Evolutionary conservation across 2,888 invertebrate species (phyloP).

Genomic region (Eubasilissa splendida): DNA sequence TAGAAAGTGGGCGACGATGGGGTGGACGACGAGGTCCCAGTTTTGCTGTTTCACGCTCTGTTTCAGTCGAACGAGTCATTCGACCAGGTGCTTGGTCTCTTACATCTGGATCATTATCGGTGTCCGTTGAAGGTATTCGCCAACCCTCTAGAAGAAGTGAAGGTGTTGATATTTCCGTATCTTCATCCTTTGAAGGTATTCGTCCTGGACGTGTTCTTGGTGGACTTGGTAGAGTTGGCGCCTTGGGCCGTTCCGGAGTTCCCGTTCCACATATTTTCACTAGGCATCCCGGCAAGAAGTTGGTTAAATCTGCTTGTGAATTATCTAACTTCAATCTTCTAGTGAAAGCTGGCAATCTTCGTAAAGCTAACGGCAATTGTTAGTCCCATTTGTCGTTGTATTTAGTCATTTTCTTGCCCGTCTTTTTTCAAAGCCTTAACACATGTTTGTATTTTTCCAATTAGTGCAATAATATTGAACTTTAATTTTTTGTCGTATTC

Average conservation of each 20-base stretch:
- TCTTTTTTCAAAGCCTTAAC: too few species aligned
- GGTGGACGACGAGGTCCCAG: slow-evolving; percentile 1
- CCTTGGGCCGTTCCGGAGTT: slow-evolving; percentile 26
- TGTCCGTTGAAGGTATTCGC: slow-evolving; percentile 31
- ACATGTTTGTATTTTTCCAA: too few species aligned
- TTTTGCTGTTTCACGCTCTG: slow-evolving; percentile 4
- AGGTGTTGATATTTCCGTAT: not conserved
- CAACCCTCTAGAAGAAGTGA: slow-evolving; percentile 5
- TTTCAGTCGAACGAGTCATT: slow-evolving; percentile 41
- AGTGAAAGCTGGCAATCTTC: slow-evolving; percentile 51
- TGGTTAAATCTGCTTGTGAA: slow-evolving; percentile 42
- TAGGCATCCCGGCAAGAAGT: slow-evolving; percentile 44
- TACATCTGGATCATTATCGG: slow-evolving; percentile 27
- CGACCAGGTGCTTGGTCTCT: slow-evolving; percentile 34
- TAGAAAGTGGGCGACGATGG: slow-evolving; percentile 15
- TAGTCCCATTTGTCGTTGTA: not conserved
- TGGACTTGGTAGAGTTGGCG: slow-evolving; percentile 43
- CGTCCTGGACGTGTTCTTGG: slow-evolving; percentile 8
- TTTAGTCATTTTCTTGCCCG: not conserved
- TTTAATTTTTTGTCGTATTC: too few species aligned
- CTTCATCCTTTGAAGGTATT: not conserved
- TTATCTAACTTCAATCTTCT: slow-evolving; percentile 49
- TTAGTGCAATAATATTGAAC: too few species aligned
- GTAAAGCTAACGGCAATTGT: slow-evolving; percentile 49
- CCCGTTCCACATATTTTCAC: slow-evolving; percentile 43